Percentiles rank a stretch among this genome's conserved stretches.
These are phyloP conservation scores for Boulengeromyrus knoepffleri DNA, from an alignment of 2,113 vertebrate species.

Conservation along the genomic window DNA sequence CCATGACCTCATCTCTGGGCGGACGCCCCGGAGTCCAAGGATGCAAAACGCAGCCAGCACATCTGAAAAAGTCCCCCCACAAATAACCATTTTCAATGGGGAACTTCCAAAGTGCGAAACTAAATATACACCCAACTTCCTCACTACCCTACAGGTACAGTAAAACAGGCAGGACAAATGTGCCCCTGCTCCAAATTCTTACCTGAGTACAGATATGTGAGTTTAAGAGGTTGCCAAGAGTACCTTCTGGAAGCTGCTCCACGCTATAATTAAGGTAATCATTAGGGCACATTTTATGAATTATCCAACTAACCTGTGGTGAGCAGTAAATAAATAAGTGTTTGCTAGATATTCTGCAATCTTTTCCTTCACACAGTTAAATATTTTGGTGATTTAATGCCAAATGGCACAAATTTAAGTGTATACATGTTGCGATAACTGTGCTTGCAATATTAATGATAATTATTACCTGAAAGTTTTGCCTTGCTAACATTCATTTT, in stretches of 20 bases:
- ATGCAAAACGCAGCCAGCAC: constrained; percentile 16
- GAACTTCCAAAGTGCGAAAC: constrained; percentile 25
- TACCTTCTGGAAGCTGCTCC: constrained; percentile 27
- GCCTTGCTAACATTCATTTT: background rate
- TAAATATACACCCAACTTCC: constrained; percentile 15
- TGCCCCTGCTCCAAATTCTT: constrained; percentile 12
- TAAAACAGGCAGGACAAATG: background rate
- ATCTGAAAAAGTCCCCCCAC: constrained; percentile 16
- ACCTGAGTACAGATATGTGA: background rate
- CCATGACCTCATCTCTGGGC: constrained; percentile 17
- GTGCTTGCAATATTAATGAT: background rate
- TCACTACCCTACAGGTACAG: constrained; percentile 18
- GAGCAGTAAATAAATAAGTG: background rate
- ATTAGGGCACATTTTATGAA: constrained; percentile 22
- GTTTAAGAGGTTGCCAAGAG: constrained; percentile 16
- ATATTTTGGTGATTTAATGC: background rate
- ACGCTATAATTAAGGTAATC: constrained; percentile 29
- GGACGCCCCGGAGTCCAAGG: constrained; percentile 8
- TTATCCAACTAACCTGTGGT: constrained; percentile 7
- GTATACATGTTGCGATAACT: background rate
- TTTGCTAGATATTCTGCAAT: background rate
- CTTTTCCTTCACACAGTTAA: background rate
- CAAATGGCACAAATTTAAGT: background rate
- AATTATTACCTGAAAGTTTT: background rate
- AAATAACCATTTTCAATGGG: constrained; percentile 17